These are phyloP conservation scores for Arothron firmamentum DNA, from an alignment of 2,113 vertebrate genomes.

Conservation along the genomic window DNA sequence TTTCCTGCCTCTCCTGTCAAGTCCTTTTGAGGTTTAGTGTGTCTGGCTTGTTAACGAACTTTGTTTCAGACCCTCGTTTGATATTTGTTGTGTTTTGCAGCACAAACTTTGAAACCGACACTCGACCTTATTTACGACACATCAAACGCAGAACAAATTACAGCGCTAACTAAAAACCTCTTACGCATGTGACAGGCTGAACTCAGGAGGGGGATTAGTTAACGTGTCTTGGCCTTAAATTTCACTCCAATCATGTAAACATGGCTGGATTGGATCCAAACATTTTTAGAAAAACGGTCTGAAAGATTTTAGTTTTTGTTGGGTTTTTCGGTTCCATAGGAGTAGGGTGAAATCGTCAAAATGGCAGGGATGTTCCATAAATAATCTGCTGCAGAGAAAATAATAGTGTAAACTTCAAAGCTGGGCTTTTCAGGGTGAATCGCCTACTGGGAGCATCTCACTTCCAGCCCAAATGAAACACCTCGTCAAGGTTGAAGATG, in stretches of 20 bases:
- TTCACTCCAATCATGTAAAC: constrained; percentile 37
- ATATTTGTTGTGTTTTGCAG: constrained; percentile 25
- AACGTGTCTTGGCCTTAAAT: constrained; percentile 19
- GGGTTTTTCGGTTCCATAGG: background rate
- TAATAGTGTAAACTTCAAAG: too few relatives aligned
- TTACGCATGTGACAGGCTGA: background rate
- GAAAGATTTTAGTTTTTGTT: too few relatives aligned
- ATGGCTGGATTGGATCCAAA: constrained; percentile 1
- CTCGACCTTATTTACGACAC: constrained; percentile 30
- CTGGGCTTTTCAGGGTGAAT: too few relatives aligned
- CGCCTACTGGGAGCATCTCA: too few relatives aligned
- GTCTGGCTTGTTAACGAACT: constrained; percentile 43
- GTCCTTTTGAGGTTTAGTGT: constrained; percentile 56
- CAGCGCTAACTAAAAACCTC: constrained; percentile 1
- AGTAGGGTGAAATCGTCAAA: constrained; percentile 26
- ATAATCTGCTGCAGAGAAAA: background rate
- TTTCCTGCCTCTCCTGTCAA: constrained; percentile 41
- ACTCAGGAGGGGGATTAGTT: constrained; percentile 22
- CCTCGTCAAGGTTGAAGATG: constrained; percentile 20
- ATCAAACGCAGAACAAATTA: constrained; percentile 23
- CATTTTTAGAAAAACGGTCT: too few relatives aligned
- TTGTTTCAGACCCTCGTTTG: constrained; percentile 13
- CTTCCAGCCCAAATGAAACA: constrained; percentile 19
- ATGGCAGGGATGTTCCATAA: background rate
- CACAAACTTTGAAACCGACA: constrained; percentile 35